phyloP scores from a whole-genome alignment of 2,113 vertebrate species.

The Onychorhynchus coronatus region DNA sequence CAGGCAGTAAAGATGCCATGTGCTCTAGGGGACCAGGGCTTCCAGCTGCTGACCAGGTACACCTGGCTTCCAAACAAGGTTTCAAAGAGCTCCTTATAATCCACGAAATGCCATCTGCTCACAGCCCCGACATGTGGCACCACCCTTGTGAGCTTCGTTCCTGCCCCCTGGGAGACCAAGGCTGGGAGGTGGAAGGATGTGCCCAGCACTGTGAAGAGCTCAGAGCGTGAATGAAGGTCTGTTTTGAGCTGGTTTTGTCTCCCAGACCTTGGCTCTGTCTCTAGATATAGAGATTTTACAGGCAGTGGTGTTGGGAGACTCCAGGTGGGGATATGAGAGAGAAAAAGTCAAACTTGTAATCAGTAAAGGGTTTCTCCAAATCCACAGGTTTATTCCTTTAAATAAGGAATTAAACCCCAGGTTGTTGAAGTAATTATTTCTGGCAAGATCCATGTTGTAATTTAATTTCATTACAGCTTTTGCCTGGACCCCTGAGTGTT shows the following conservation, averaged over 20 bases:
- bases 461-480: neutral
- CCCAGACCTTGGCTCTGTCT: neutral
- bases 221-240: neutral
- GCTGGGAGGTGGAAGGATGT: neutral
- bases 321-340: neutral
- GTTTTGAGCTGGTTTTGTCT: neutral
- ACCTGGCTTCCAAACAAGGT: neutral
- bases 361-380: neutral
- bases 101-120: fast-evolving
- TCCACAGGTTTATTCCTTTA: neutral
- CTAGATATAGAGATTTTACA: neutral
- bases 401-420: neutral
- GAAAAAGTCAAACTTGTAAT: neutral
- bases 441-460: neutral
- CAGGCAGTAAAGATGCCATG: fast-evolving
- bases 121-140: neutral
- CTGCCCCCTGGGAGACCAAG: neutral
- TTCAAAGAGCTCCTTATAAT: neutral
- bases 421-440: neutral
- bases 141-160: fast-evolving
- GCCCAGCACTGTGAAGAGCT: fast-evolving
- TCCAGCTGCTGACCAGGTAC: neutral
- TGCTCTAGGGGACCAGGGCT: neutral
- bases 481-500: neutral
- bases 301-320: neutral